Base-by-base conservation (phyloP, 2,797 vertebrate species). In the Sciurus carolinensis region DNA sequence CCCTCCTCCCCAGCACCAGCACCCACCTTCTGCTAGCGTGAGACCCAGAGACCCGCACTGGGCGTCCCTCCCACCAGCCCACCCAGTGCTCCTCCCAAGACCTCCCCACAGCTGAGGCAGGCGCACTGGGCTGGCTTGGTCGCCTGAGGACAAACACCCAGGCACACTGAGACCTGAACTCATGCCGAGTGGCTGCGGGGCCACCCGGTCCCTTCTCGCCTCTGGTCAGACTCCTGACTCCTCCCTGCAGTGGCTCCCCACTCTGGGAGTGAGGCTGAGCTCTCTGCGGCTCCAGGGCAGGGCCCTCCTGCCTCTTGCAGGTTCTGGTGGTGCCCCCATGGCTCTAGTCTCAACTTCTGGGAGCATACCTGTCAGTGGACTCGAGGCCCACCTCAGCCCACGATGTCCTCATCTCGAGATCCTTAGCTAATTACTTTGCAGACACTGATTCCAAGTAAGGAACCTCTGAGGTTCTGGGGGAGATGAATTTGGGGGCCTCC, bases 1-100 rank as follows among this genome's bases (percentile, higher is more conserved):
- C 7, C 33, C 67, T 24, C 67, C 54, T 57, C 28, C 83, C n/a
- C 33, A 28, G 15, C 26, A 39, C 39, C 30, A 9, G 11, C 52
- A 73, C 71, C 20, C 24, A 20, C 69, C 52, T 30, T 73, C 26
- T 13, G n/a, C 50, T 57, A 1, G 7, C 14, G 17, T 18, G 75
- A 52, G 8, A 77, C 4, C 14, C 36, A 0, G 20, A n/a, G 13
- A 4, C 52, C 36, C 15, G 11, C 30, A 73, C 0, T 0, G 3
- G n/a, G 47, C 12, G 30, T n/a, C 87, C 62, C 28, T 39, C 50
- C 28, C 26, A 1, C 30, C 1, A 22, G 52, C 17, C 57, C 39
- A 4, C n/a, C 6, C 44, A 24, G 9, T 5, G 47, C n/a, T n/a
- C 67, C 47, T 44, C 39, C 67, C 24, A 26, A 24, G 75, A 22